These are phyloP conservation scores for Chymomyza costata DNA, from an alignment of 1,140 invertebrate species.

Conservation along the genomic window DNA sequence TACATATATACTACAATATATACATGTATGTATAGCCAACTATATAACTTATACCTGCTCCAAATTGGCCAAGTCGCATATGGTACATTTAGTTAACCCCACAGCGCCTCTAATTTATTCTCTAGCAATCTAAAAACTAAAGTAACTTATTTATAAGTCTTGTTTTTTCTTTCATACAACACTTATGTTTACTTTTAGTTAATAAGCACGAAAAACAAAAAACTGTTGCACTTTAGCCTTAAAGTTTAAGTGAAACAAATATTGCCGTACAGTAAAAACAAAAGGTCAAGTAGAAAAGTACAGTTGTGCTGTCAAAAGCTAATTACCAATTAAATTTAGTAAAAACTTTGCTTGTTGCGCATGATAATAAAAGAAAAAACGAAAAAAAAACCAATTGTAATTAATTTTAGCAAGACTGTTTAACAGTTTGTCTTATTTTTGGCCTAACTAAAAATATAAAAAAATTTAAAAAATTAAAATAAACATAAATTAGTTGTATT, in stretches of 20 bases:
- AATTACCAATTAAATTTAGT: slow-evolving; percentile 19
- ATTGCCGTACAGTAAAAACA: slow-evolving; percentile 8
- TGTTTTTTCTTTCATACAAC: slow-evolving; percentile 25
- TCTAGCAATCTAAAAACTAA: slow-evolving; percentile 52
- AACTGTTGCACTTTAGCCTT: slow-evolving; percentile 5
- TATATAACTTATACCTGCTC: too few relatives aligned
- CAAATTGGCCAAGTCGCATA: too few relatives aligned
- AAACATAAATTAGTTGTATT: too few relatives aligned
- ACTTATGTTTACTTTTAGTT: slow-evolving; percentile 21
- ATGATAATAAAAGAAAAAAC: too few relatives aligned
- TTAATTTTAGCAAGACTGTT: too few relatives aligned
- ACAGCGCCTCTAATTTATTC: slow-evolving; percentile 54
- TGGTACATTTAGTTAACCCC: too few relatives aligned
- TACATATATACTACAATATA: slow-evolving; percentile 26
- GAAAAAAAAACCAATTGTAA: too few relatives aligned
- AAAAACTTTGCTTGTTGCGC: too few relatives aligned
- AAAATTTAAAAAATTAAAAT: too few relatives aligned
- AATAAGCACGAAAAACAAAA: slow-evolving; percentile 9
- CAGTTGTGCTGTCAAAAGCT: slow-evolving; percentile 22
- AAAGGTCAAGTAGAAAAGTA: slow-evolving; percentile 14
- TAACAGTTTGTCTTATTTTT: too few relatives aligned
- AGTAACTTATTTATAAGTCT: slow-evolving; percentile 40
- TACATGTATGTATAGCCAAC: slow-evolving; percentile 27
- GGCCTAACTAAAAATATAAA: too few relatives aligned
- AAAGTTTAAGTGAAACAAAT: slow-evolving; percentile 6